Base-by-base conservation (phyloP, 2,113 vertebrate genomes). In the Kryptolebias marmoratus region DNA sequence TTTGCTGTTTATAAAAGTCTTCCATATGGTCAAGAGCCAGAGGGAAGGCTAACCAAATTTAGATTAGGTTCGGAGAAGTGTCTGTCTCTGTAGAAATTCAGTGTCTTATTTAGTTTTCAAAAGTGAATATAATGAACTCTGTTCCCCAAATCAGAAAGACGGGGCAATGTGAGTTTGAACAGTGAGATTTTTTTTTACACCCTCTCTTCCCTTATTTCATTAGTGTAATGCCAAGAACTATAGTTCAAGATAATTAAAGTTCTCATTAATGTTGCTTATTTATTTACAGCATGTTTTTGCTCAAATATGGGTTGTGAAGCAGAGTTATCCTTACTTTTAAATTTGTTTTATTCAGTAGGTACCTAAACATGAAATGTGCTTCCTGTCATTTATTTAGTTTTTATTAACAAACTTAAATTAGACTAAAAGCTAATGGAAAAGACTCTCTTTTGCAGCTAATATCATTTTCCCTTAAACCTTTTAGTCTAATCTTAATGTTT, bases 1-100 rank as follows among this genome's bases (percentile, higher is more conserved):
- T 79, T 70, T 68, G 54, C 57, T 81, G 79, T 84, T 83, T 79
- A 73, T 74, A 36, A 76, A 75, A 82, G 76, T 79, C 71, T 44
- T 82, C 68, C 44, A 64, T 77, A 59, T 77, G 65, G 58, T 74
- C 27, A 3, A 4, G 71, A 77, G 79, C 71, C 50, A 69, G 64
- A 57, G 39, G 47, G 57, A 77, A 66, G 14, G 36, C 60, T 76
- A 67, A 80, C 62, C 64, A 56, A 56, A 32, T 72, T 70, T 72
- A 49, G 54, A 67, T 62, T 64, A 66, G 57, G 49, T 53, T 75
- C 16, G 60, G 7, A 68, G 57, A 73, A 66, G 63, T 42, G 45
- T 5, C 14, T 11, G 11, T 68, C 69, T 64, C 67, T 68, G 11
- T n/a, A 13, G 22, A 71, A 47, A 47, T 63, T 70, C 3, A 48